A percentile compares a stretch with the other conserved stretches of the same genome.
These are phyloP conservation scores for Clistopyga incitator DNA, from an alignment of 2,888 invertebrate species.

Conservation along the genomic window DNA sequence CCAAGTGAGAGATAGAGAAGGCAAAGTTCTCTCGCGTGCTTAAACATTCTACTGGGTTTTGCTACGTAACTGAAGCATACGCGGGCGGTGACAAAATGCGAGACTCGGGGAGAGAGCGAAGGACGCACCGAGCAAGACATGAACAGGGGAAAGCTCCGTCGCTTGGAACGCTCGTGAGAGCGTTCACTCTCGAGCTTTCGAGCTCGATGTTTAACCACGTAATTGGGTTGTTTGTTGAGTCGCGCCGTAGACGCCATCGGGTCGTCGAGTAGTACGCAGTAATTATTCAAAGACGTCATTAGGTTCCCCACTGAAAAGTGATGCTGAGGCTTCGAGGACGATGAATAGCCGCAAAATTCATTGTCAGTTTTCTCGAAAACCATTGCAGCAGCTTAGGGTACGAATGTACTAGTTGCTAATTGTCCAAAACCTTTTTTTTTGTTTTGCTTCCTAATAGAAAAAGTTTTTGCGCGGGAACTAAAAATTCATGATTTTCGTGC, in stretches of 20 bases:
- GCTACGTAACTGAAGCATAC: conserved; percentile 13
- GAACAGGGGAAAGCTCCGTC: conserved; percentile 37
- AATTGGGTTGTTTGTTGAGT: conserved; percentile 76
- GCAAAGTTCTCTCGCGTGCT: background rate
- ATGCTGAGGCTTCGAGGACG: conserved; percentile 14
- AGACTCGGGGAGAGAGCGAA: conserved; percentile 36
- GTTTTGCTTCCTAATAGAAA: background rate
- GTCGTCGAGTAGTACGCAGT: conserved; percentile 34
- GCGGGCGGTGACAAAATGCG: conserved; percentile 27
- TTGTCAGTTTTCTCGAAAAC: background rate
- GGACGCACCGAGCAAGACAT: conserved; percentile 7
- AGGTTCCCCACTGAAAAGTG: conserved; percentile 10
- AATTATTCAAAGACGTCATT: conserved; percentile 62
- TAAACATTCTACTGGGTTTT: conserved; percentile 11
- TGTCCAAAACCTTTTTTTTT: too few relatives aligned
- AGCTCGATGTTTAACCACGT: conserved; percentile 75
- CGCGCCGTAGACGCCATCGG: conserved; percentile 66
- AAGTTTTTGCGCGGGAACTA: background rate
- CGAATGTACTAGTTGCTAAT: too few relatives aligned
- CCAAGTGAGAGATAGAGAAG: background rate
- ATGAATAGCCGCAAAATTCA: background rate
- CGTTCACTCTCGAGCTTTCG: conserved; percentile 29
- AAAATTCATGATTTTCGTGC: too few relatives aligned
- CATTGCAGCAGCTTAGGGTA: background rate
- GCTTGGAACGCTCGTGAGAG: conserved; percentile 26